Evolutionary conservation across 2,888 invertebrate genomes (phyloP).

Genomic region (Drosophila gaucha): DNA sequence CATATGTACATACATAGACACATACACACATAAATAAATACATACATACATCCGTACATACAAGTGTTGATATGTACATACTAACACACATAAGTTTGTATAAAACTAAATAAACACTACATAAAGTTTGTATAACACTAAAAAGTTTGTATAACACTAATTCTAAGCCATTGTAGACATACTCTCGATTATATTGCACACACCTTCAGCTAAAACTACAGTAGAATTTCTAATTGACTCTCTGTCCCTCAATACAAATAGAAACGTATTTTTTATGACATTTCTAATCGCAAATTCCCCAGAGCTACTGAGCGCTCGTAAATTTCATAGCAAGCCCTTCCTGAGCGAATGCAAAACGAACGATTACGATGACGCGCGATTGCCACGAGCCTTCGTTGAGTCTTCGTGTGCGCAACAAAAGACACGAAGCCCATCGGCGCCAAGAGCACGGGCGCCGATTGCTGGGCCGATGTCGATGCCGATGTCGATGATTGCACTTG

Average conservation of each 20-base stretch:
- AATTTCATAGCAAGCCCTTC: constrained; percentile 21
- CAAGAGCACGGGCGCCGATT: constrained; percentile 18
- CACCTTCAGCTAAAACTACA: constrained; percentile 27
- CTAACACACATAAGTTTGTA: no score
- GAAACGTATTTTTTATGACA: constrained; percentile 11
- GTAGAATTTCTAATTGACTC: constrained; percentile 35
- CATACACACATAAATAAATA: no score
- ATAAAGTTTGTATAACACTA: no score
- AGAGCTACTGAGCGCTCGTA: constrained; percentile 5
- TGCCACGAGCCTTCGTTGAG: constrained; percentile 15
- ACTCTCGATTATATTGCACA: constrained; percentile 24
- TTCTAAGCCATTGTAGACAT: background rate
- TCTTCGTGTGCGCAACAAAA: constrained; percentile 29
- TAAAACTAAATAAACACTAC: no score
- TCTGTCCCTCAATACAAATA: constrained; percentile 21
- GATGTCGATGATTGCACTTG: constrained; percentile 54
- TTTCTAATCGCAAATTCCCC: constrained; percentile 15
- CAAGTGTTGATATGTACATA: no score
- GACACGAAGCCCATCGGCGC: constrained; percentile 31
- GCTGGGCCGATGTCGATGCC: constrained; percentile 7
- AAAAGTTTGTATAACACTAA: background rate
- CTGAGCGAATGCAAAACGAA: constrained; percentile 2
- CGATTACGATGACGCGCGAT: constrained; percentile 3
- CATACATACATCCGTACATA: no score
- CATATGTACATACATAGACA: no score